Evolutionary conservation across 2,888 invertebrate species (phyloP), one percentile per base, ranked within the genome.

Genomic region (Ametastegia equiseti): DNA sequence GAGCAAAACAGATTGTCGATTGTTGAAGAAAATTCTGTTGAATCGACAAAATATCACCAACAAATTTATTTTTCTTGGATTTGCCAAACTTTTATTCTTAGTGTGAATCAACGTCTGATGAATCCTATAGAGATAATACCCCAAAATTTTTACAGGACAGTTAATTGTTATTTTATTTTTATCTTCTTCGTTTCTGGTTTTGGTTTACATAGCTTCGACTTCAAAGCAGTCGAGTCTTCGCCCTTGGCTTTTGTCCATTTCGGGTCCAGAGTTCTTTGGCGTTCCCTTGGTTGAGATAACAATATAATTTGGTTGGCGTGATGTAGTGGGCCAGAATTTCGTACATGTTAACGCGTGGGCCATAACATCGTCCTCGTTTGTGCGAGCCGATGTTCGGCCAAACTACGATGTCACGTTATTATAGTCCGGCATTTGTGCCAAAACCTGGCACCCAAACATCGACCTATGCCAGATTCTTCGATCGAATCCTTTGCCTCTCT

Each of bases 311-410:
- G 65, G 81, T 81, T 78, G 84, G 85, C 63, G 85, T 89, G 88
- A 90, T 89, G 87, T 87, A 89, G 88, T 85, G 86, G 88, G 87
- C 87, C 86, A 86, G 81, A 87, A 86, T 88, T 88, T 86, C 86
- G 83, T 86, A 63, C 60, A 57, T 78, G 60, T 57, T 54, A 60
- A 78, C 88, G 88, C 90, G 90, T 90, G 71, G 89, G 90, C 86
- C 84, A 81, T 84, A 86, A 88, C 87, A 88, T 86, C 85, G 84
- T 42, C 84, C 87, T 88, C 88, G 86, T 89, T 88, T 88, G 87
- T 86, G 88, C 85, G 79, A 69, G 80, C 30, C 65, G 45, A 81
- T 81, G 65, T 77, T 81, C 65, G 60, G 2, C 63, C 63, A 78
- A 78, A 78, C 60, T 78, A 75, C 36, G 33, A 45, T 50, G 50